Base-by-base conservation (phyloP, 2,888 invertebrate genomes). In the Conomelus anceps region DNA sequence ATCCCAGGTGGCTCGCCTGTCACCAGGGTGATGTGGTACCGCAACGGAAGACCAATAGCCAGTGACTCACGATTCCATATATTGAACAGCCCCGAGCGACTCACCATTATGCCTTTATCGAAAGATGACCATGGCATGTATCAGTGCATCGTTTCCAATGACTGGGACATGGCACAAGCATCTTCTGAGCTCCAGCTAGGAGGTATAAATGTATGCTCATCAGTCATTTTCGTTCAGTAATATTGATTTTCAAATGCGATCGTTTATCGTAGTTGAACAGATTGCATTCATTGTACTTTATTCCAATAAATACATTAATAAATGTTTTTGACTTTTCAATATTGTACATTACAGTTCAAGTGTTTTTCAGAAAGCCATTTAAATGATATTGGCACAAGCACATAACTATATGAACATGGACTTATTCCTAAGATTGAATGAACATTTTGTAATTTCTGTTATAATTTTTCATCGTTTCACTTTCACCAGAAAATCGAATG, bases 1-100 rank as follows among this genome's bases (percentile, higher is more conserved):
- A 96, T 97, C 92, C 95, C 97, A 89, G 96, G 96, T 90, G 98
- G 98, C 7, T 96, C 96, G 94, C 98, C 98, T n/a, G 95, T 97
- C 90, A 95, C 96, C 91, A 95, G 96, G 92, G 94, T 97, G 90
- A 95, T 95, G 92, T 98, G 98, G 98, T 94, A 96, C 92, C 97
- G 97, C 93, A 96, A 98, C 93, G 97, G 96, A 41, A 94, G 94
- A 92, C 94, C 95, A 90, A 93, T 97, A 89, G 94, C 94, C 90
- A 93, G 94, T 89, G 95, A 94, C 92, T 95, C 95, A 91, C 94
- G 95, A 91, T 93, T 95, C 89, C 94, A 95, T 93, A 93, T 95
- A 92, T 93, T 94, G 86, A 93, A 93, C 89, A 94, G 94, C 91
- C 93, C 94, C 85, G 93, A 90, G 84, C 89, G 90, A 93, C 23